Conservation (phyloP, 2,888 invertebrate species). For the Melangyna quadrimaculata region DNA sequence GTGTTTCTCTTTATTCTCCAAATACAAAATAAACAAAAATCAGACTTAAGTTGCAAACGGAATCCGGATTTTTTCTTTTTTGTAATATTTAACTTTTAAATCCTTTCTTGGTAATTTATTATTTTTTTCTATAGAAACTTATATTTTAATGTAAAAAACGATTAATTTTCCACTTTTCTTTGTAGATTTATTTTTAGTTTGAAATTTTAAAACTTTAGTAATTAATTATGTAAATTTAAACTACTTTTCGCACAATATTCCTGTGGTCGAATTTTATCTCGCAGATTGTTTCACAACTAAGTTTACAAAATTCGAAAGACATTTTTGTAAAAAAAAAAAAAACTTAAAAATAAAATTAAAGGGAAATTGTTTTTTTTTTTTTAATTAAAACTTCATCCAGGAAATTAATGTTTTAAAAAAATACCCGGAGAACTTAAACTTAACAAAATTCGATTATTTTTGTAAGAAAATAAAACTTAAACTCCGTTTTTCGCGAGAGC, state of each 20-base stretch:
- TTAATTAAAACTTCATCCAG: background rate
- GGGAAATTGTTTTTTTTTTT: background rate
- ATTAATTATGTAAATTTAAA: background rate
- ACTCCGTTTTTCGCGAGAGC: slow-evolving; percentile 55
- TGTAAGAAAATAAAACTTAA: background rate
- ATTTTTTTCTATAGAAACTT: background rate
- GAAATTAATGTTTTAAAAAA: slow-evolving; percentile 3
- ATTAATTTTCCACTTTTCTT: background rate
- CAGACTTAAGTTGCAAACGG: slow-evolving; percentile 26
- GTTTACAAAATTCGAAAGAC: slow-evolving; percentile 36
- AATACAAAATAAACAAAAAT: slow-evolving; percentile 6
- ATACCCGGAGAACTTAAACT: background rate
- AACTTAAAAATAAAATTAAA: background rate
- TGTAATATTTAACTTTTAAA: background rate
- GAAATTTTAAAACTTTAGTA: background rate
- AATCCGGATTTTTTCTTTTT: slow-evolving; percentile 26
- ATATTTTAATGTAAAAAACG: background rate
- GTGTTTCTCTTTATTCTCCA: background rate
- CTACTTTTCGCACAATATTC: slow-evolving; percentile 55
- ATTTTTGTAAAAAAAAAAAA: slow-evolving; percentile 37
- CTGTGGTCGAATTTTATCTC: slow-evolving; percentile 33
- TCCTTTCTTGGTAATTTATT: background rate
- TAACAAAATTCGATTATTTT: background rate
- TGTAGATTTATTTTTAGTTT: background rate
- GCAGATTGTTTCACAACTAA: slow-evolving; percentile 36